Base-by-base conservation (phyloP, 2,113 vertebrate species). In the Entosphenus tridentatus region DNA sequence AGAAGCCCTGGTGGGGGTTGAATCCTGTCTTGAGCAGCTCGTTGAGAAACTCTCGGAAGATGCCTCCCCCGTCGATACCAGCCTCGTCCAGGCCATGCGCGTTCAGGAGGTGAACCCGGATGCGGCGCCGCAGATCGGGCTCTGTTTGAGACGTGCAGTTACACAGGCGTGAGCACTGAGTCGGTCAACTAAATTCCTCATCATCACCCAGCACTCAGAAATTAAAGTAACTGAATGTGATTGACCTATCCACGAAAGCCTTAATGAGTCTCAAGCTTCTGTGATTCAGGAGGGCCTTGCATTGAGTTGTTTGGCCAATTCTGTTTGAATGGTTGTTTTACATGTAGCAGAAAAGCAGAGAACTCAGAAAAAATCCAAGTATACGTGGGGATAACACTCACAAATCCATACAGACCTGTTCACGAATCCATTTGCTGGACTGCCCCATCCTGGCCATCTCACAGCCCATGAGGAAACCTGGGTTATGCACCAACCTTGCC, bases 1-100 rank as follows among this genome's bases (percentile, higher is more conserved):
- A 86, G 79, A 98, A 95, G 0, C 93, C 92, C 77, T 97, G 93
- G 78, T 96, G 96, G 69, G 90, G 92, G 72, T 96, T 97, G 77
- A 97, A 97, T 71, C 89, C 92, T 0, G 90, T 90, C 74, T 93
- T 95, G 68, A 98, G 85, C 12, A 98, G 86, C 72, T 98, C 92
- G 11, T 89, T 97, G 70, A 98, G 80, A 76, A 98, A 98, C 78
- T 98, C 93, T 56, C 93, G 79, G 77, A 98, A 98, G 79, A 98
- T 92, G 14, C 93, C 93, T 2, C 93, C 93, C 1, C 93, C 93
- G 16, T 98, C 93, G 7, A 98, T 96, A 39, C 93, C 93, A 1
- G 93, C 93, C 80, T 98, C 93, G 69, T 98, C 93, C 71, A 98
- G 81, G 58, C 93, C 93, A 0, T 96, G 90, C 2, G 93, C 84